A percentile compares a stretch with the other conserved stretches of the same genome.
Evolutionary conservation across 2,113 vertebrate species (phyloP).

Genomic region (Eclectus roratus): DNA sequence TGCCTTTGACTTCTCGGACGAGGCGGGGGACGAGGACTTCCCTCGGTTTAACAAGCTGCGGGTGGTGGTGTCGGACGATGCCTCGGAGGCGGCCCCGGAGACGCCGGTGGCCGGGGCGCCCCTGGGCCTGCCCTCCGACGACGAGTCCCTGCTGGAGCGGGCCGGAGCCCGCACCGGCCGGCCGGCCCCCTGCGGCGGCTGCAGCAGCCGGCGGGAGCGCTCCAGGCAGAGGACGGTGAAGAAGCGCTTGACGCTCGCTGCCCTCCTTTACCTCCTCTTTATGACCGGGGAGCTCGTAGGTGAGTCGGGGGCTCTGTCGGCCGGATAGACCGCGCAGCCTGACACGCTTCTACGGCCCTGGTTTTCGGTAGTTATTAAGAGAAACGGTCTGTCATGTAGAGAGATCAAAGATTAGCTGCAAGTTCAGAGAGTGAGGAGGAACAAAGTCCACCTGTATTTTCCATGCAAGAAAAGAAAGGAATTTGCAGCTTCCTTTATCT

Average conservation of each 20-base stretch:
- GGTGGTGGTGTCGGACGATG: conserved; percentile 88
- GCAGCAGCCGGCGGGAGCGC: conserved; percentile 76
- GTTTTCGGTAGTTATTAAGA: not conserved
- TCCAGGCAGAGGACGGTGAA: conserved; percentile 79
- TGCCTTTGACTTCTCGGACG: conserved; percentile 87
- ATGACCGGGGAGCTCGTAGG: conserved; percentile 93
- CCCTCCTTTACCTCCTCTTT: conserved; percentile 90
- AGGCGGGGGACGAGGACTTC: conserved; percentile 78
- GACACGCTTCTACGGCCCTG: not conserved
- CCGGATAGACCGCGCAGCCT: not conserved
- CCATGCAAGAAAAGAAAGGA: not conserved
- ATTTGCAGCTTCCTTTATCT: not conserved
- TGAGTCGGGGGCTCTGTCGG: conserved; percentile 65
- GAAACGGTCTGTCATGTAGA: not conserved
- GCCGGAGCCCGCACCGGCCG: conserved; percentile 59
- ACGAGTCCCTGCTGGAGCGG: conserved; percentile 84
- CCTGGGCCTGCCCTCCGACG: conserved; percentile 75
- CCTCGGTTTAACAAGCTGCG: conserved; percentile 87
- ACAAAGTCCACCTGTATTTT: not conserved
- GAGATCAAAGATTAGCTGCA: not conserved
- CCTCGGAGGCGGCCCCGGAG: conserved; percentile 47
- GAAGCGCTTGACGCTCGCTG: conserved; percentile 82
- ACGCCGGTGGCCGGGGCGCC: conserved; percentile 74
- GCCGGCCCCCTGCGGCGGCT: conserved; percentile 82
- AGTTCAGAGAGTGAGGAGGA: not conserved